phyloP scores from a whole-genome alignment of 2,888 invertebrate genomes.

The Endotricha flammealis region DNA sequence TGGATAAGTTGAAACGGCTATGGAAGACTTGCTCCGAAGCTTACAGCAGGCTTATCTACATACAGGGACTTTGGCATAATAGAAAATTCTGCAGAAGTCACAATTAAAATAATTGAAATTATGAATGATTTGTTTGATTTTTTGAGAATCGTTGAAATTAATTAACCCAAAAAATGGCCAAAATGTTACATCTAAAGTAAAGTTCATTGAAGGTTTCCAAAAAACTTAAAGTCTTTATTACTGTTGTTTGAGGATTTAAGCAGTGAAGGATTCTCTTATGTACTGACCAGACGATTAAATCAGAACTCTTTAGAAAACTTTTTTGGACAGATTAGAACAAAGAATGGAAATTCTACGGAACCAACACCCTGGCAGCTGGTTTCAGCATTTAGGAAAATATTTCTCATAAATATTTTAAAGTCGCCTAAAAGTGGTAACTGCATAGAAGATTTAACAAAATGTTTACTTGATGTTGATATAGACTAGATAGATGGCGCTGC shows the following conservation, averaged over 20 bases:
- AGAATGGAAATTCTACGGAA: constrained; percentile 5
- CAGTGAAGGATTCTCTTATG: constrained; percentile 8
- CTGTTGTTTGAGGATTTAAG: constrained; percentile 11
- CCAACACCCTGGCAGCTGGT: constrained; percentile 10
- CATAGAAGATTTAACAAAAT: background rate
- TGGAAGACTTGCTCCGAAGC: constrained; percentile 27
- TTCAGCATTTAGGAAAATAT: constrained; percentile 8
- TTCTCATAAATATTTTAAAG: constrained; percentile 4
- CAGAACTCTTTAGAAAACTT: constrained; percentile 9
- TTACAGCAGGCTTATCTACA: constrained; percentile 25
- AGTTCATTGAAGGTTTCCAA: constrained; percentile 12
- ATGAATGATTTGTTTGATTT: constrained; percentile 18
- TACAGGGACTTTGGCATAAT: constrained; percentile 14
- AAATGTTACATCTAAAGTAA: constrained; percentile 5
- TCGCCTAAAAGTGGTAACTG: constrained; percentile 1
- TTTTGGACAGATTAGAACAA: constrained; percentile 9
- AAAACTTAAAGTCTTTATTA: constrained; percentile 12
- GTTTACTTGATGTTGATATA: background rate
- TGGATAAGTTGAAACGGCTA: constrained; percentile 21
- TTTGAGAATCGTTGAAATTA: constrained; percentile 7
- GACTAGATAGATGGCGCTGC: too few species aligned
- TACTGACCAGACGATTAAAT: constrained; percentile 11
- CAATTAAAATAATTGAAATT: constrained; percentile 14
- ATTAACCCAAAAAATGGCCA: constrained; percentile 4
- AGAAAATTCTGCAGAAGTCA: constrained; percentile 13